These are phyloP conservation scores for Chamaetylas fuelleborni DNA, from an alignment of 2,113 vertebrate genomes.

Conservation along the genomic window DNA sequence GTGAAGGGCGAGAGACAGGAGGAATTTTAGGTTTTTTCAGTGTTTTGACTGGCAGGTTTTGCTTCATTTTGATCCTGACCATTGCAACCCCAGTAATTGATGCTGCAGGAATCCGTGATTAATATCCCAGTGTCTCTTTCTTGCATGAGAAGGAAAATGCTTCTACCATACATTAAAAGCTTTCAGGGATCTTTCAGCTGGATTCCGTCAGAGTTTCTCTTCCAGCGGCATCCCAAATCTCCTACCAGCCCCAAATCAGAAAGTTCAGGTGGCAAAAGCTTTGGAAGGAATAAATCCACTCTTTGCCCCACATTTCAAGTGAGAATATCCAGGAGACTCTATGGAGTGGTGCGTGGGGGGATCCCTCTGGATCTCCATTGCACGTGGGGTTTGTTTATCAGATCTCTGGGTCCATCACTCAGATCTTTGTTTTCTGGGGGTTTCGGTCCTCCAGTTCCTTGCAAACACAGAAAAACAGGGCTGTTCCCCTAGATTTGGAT, in stretches of 20 bases:
- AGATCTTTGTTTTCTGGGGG: neutral
- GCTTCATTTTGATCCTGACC: neutral
- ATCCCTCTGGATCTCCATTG: neutral
- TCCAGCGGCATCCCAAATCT: neutral
- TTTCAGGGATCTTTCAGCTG: neutral
- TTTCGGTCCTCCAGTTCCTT: neutral
- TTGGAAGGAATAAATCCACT: neutral
- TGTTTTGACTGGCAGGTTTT: neutral
- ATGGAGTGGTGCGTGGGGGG: neutral
- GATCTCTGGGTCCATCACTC: neutral
- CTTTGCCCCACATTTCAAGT: rapidly evolving
- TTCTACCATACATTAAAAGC: neutral
- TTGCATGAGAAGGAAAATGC: neutral
- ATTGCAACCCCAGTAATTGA: neutral
- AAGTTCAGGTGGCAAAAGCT: neutral
- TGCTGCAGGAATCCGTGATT: neutral
- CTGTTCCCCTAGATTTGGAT: neutral
- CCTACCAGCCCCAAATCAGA: neutral
- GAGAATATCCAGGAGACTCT: neutral
- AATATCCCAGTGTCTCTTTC: neutral
- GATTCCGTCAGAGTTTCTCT: neutral
- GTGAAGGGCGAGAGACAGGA: neutral
- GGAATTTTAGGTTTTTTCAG: neutral
- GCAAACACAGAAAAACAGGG: rapidly evolving
- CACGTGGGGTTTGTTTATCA: neutral